phyloP scores from a whole-genome alignment of 2,797 vertebrate species.

The Neosilurus mollespiculum region DNA sequence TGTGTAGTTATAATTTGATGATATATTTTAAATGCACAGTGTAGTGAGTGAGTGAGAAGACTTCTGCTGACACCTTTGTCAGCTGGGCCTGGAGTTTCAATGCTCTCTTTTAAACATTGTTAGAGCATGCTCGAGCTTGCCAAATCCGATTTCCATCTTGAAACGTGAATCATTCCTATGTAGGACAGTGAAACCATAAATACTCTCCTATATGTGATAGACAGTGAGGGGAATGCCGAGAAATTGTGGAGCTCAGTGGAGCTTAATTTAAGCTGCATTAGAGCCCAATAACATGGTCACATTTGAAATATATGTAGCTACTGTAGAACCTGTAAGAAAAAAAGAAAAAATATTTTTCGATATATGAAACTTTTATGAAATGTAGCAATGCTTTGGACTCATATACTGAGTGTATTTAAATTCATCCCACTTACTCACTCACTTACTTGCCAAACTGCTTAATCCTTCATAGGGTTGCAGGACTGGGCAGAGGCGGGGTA shows the following conservation, averaged over 20 bases:
- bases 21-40: background rate
- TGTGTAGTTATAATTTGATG: background rate
- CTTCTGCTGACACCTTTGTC: background rate
- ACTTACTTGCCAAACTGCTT: no score
- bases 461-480: no score
- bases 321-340: background rate
- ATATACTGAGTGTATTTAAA: background rate
- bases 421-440: no score
- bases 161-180: background rate
- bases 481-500: no score
- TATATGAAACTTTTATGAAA: background rate
- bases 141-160: background rate
- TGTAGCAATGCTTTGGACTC: no score
- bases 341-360: no score
- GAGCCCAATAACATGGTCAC: background rate
- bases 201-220: background rate
- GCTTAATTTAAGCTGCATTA: background rate
- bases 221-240: background rate
- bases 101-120: background rate
- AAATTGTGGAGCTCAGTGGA: background rate
- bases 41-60: background rate
- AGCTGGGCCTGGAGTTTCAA: background rate
- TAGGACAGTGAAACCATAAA: background rate
- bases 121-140: background rate
- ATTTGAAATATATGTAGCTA: background rate